Evolutionary conservation across 2,113 vertebrate genomes (phyloP).

Genomic region (Petromus typicus): DNA sequence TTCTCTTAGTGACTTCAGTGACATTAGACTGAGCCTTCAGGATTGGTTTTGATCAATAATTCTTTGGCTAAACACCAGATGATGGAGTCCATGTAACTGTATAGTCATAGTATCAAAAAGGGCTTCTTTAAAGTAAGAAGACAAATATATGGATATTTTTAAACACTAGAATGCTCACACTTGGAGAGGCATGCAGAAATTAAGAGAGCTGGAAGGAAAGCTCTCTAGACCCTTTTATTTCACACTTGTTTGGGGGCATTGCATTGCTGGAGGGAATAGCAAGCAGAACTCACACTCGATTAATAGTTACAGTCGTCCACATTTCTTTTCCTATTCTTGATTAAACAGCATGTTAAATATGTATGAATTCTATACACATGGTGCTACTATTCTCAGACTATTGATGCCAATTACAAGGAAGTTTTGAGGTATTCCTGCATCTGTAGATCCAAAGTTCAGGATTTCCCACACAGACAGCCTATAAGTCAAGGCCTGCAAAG

Average conservation of each 20-base stretch:
- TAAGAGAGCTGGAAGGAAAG: background rate
- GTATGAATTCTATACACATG: background rate
- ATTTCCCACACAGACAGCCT: constrained; percentile 28
- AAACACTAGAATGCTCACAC: background rate
- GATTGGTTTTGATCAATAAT: background rate
- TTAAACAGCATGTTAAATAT: background rate
- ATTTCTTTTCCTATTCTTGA: background rate
- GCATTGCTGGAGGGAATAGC: background rate
- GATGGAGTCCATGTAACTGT: background rate
- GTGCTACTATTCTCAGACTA: background rate
- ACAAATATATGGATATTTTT: background rate
- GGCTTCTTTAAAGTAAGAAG: background rate
- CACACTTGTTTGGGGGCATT: background rate
- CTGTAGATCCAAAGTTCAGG: constrained; percentile 53
- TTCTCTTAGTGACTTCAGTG: background rate
- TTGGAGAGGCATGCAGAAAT: background rate
- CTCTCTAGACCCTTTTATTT: background rate
- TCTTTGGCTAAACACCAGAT: background rate
- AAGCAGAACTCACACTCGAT: background rate
- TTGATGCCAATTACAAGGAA: background rate
- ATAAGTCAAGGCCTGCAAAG: constrained; percentile 33
- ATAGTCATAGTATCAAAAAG: background rate
- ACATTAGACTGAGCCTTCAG: background rate
- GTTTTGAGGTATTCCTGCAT: constrained; percentile 17
- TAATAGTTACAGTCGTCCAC: background rate